These are phyloP conservation scores for Apodemus sylvaticus DNA, from an alignment of 2,113 vertebrate species.

Conservation along the genomic window DNA sequence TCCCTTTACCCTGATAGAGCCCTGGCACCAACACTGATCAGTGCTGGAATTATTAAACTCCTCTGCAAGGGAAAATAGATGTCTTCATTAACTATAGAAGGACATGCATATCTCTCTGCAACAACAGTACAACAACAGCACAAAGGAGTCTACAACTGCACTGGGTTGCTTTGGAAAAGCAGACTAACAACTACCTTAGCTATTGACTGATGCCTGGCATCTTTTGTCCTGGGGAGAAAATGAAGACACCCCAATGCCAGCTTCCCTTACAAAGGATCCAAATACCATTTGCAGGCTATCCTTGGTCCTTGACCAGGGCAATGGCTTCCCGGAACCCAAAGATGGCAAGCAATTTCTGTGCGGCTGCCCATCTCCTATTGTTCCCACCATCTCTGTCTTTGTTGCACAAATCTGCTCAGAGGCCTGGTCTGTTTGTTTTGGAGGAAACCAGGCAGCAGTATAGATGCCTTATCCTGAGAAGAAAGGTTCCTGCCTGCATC, in stretches of 20 bases:
- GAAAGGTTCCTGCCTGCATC: not conserved
- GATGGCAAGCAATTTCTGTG: not conserved
- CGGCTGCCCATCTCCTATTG: not conserved
- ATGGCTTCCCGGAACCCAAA: not conserved
- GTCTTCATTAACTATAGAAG: not conserved
- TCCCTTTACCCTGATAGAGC: not conserved
- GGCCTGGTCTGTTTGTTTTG: not conserved
- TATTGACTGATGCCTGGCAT: not conserved
- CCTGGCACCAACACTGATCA: not conserved
- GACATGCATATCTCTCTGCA: not conserved
- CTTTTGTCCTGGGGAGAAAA: not conserved
- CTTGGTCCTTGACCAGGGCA: not conserved
- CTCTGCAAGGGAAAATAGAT: not conserved
- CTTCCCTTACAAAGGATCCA: not conserved
- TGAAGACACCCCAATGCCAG: not conserved
- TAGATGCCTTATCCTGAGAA: not conserved
- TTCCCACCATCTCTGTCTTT: not conserved
- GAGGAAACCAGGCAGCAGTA: not conserved
- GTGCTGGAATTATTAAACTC: not conserved
- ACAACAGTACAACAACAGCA: not conserved
- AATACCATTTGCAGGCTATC: not conserved
- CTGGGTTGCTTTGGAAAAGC: not conserved
- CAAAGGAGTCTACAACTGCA: not conserved
- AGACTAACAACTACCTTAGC: not conserved
- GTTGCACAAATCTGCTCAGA: not conserved